Evolutionary conservation across 37 sponge, comb jelly and placozoan genomes (phyloP).

Genomic region (Lycopodina hypogea): DNA sequence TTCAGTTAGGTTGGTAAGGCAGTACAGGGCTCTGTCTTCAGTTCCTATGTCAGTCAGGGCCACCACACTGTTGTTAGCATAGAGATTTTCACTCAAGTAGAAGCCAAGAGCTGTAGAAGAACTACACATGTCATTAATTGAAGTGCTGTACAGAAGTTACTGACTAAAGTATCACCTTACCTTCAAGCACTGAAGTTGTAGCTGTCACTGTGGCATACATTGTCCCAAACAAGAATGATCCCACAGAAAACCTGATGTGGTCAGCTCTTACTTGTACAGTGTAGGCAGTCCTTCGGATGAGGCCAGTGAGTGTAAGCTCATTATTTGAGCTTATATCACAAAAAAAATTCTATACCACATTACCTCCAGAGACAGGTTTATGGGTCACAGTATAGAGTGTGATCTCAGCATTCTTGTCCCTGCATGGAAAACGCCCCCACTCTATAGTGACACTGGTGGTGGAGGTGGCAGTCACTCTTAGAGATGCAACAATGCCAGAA

Average conservation of each 20-base stretch:
- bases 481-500: too few species aligned
- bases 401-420: conserved; percentile 13
- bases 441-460: too few species aligned
- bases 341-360: background rate
- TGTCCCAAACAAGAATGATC: too few species aligned
- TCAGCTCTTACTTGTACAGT: too few species aligned
- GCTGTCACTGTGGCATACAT: background rate
- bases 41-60: conserved; percentile 14
- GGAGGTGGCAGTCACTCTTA: too few species aligned
- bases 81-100: background rate
- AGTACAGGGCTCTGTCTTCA: conserved; percentile 7
- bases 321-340: background rate
- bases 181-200: background rate
- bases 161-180: too few species aligned
- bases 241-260: too few species aligned
- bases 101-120: background rate
- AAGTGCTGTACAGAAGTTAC: background rate
- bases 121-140: background rate
- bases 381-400: conserved; percentile 9
- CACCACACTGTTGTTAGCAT: conserved; percentile 25
- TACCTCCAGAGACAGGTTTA: background rate
- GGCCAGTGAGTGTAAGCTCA: conserved; percentile 1
- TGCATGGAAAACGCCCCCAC: too few species aligned
- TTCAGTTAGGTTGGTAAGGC: background rate
- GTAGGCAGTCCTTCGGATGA: conserved; percentile 5